phyloP scores from a whole-genome alignment of 2,888 invertebrate species.

The Microplitis deprimator region DNA sequence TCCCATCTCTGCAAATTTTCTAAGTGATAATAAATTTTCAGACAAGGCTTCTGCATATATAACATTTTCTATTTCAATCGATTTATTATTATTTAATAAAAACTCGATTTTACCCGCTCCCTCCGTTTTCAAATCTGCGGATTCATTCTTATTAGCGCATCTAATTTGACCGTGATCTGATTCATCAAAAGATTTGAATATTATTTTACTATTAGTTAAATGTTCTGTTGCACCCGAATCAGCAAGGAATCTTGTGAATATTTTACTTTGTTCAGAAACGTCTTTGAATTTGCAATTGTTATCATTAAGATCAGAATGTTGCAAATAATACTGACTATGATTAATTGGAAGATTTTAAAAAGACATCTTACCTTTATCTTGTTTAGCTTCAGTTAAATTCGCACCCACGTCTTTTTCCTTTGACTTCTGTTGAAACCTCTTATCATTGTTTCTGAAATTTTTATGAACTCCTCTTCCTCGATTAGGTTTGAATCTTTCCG shows the following conservation, averaged over 20 bases:
- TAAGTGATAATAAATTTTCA: slow-evolving; percentile 49
- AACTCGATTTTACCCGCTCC: slow-evolving; percentile 48
- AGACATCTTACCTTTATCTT: slow-evolving; percentile 13
- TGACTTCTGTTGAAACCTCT: neutral
- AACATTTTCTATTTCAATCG: slow-evolving; percentile 46
- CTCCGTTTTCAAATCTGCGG: slow-evolving; percentile 48
- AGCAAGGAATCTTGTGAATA: slow-evolving; percentile 29
- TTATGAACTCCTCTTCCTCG: slow-evolving; percentile 21
- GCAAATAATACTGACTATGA: neutral
- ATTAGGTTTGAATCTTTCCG: slow-evolving; percentile 21
- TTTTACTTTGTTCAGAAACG: slow-evolving; percentile 24
- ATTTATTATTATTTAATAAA: slow-evolving; percentile 38
- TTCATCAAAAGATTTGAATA: slow-evolving; percentile 44
- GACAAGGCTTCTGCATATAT: slow-evolving; percentile 44
- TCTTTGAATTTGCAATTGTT: neutral
- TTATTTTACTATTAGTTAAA: slow-evolving; percentile 32
- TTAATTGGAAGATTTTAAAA: neutral
- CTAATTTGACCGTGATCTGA: slow-evolving; percentile 44
- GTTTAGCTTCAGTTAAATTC: neutral
- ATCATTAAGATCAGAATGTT: slow-evolving; percentile 2
- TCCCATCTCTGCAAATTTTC: slow-evolving; percentile 50
- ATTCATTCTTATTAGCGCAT: slow-evolving; percentile 49
- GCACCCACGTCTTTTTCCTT: neutral
- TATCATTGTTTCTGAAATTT: slow-evolving; percentile 8
- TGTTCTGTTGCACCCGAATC: slow-evolving; percentile 38